Base-by-base conservation (phyloP, 2,113 vertebrate genomes). In the Cinclus mexicanus region DNA sequence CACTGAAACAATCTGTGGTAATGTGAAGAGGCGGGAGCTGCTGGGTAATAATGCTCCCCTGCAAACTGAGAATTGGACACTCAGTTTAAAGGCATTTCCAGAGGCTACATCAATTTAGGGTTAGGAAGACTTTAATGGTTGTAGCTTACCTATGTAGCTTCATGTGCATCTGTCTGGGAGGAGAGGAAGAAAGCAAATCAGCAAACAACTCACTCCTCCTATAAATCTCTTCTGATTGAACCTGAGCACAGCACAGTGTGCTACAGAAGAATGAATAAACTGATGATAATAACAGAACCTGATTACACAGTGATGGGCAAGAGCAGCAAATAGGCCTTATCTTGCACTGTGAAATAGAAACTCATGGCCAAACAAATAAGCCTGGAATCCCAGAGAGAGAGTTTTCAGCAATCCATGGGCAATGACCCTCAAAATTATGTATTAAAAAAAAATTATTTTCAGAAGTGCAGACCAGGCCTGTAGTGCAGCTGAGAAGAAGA, bases 351-450 rank as follows among this genome's bases (percentile, higher is more conserved):
- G 94, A 95, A 96, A 96, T 94, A 87, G 72, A 96, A 94, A 90
- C 91, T 93, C 89, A 28, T 31, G 42, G 83, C 83, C 91, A 91
- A 94, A 95, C 83, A 96, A 97, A 92, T 86, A 92, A 93, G 49
- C 50, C 81, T 88, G 76, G 64, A 74, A 93, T 96, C 69, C 61
- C 93, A 94, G 63, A 70, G 94, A 72, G 81, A 74, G 63, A 15
- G 0, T 91, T 96, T 96, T 86, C 90, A 89, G 80, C 92, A 93
- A 61, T 95, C 86, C 93, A 53, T 64, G 78, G 92, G 90, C 96
- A 97, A 97, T 95, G 94, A 97, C 95, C 95, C 97, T 96, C 94
- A 95, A 95, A 94, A 95, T 93, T 83, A 89, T 91, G 49, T 91
- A 93, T 94, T 93, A 29, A 86, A 94, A 95, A 88, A 78, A 20